Percentiles rank a stretch among this genome's conserved stretches.
Conservation (phyloP, 2,797 vertebrate species). For the Chelonia mydas region DNA sequence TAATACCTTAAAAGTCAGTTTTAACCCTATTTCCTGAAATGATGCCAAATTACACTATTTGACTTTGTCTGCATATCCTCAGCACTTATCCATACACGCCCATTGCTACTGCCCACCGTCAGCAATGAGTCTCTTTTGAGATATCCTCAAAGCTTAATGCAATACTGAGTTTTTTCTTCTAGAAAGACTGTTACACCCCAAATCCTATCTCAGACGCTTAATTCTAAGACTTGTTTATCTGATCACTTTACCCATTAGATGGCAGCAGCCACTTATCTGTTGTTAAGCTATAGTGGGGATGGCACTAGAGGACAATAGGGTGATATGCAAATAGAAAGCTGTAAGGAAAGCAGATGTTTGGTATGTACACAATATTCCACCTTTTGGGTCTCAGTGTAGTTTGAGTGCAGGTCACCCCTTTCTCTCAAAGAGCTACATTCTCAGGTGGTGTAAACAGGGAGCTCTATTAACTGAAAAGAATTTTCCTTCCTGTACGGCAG, state of each 20-base stretch:
- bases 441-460: not conserved
- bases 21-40: not conserved
- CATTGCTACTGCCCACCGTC: not conserved
- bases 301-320: too few species aligned
- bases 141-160: not conserved
- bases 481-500: not conserved
- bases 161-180: not conserved
- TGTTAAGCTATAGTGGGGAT: not conserved
- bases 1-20: not conserved
- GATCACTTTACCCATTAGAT: slow-evolving; percentile 33
- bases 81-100: not conserved
- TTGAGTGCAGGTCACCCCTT: not conserved
- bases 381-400: not conserved
- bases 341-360: not conserved
- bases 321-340: not conserved
- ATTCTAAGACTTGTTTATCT: not conserved
- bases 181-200: not conserved
- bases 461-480: not conserved
- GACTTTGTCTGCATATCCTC: not conserved
- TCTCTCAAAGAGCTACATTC: not conserved
- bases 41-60: not conserved
- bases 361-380: not conserved
- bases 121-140: not conserved
- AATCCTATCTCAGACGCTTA: not conserved
- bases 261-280: slow-evolving; percentile 29